phyloP scores from a whole-genome alignment of 2,113 vertebrate genomes.

The Chitala chitala region DNA sequence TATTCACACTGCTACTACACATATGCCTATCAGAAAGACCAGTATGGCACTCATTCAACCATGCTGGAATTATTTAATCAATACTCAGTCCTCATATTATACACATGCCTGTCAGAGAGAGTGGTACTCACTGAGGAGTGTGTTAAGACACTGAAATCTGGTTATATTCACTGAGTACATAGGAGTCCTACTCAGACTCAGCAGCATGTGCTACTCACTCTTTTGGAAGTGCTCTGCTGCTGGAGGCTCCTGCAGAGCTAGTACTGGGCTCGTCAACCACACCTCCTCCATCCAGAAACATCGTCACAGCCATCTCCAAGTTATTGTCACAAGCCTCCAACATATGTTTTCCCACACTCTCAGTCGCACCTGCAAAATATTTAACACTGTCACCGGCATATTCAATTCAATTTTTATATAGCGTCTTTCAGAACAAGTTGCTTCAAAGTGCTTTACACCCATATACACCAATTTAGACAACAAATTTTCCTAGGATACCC shows the following conservation, averaged over 20 bases:
- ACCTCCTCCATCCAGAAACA: conserved; percentile 94
- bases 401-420: too few relatives aligned
- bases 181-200: background rate
- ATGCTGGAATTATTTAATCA: too few relatives aligned
- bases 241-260: conserved; percentile 73
- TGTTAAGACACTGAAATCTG: background rate
- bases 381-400: background rate
- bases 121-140: background rate
- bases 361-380: conserved; percentile 79
- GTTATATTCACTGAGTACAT: background rate
- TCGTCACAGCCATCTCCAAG: conserved; percentile 97
- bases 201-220: conserved; percentile 67
- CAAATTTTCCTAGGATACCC: too few relatives aligned
- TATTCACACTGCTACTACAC: too few relatives aligned
- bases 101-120: too few relatives aligned
- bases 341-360: conserved; percentile 95
- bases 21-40: too few relatives aligned
- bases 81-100: too few relatives aligned
- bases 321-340: conserved; percentile 97
- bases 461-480: too few relatives aligned
- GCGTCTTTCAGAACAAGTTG: too few relatives aligned
- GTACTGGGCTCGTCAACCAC: conserved; percentile 96
- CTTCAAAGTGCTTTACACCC: too few relatives aligned
- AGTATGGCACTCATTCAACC: too few relatives aligned
- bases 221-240: conserved; percentile 68